A percentile compares a stretch with the other conserved stretches of the same genome.
Conservation (phyloP, 64 coral and sea anemone species). For the Cladopsammia gracilis region DNA sequence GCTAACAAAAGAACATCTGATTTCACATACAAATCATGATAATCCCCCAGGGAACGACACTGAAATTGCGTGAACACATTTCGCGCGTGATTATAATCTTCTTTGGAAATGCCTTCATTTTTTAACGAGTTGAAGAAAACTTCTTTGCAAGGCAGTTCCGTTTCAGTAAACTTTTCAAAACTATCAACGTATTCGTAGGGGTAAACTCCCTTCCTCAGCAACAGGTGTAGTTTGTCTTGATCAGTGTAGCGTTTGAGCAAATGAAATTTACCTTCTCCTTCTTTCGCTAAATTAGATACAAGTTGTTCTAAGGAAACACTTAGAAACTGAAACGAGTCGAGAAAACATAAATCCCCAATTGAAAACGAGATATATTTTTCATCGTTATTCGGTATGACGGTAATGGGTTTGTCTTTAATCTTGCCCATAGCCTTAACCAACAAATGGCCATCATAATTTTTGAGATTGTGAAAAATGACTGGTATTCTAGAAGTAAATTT, state of each 20-base stretch:
- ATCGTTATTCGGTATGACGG: no score
- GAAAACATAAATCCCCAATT: no score
- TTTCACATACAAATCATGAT: slow-evolving; percentile 15
- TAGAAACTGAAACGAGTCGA: no score
- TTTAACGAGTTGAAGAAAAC: not conserved
- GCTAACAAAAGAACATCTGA: slow-evolving; percentile 1
- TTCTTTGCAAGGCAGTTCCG: not conserved
- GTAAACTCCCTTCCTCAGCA: not conserved
- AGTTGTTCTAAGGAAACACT: no score
- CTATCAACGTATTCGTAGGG: no score
- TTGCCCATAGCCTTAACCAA: no score
- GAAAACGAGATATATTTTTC: no score
- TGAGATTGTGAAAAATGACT: no score
- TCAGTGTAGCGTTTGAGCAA: slow-evolving; percentile 11
- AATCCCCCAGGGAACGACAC: not conserved
- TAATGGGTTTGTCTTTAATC: no score
- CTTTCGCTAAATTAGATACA: slow-evolving; percentile 25
- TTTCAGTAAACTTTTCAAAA: not conserved
- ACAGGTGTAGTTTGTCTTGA: not conserved
- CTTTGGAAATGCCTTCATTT: not conserved
- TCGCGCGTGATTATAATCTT: slow-evolving; percentile 25
- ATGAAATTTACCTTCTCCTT: slow-evolving; percentile 26
- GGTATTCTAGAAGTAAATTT: no score
- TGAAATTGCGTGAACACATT: not conserved
- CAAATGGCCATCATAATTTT: no score